These are phyloP conservation scores for Kryptolebias ocellatus DNA, from an alignment of 2,797 vertebrate species.

Conservation along the genomic window DNA sequence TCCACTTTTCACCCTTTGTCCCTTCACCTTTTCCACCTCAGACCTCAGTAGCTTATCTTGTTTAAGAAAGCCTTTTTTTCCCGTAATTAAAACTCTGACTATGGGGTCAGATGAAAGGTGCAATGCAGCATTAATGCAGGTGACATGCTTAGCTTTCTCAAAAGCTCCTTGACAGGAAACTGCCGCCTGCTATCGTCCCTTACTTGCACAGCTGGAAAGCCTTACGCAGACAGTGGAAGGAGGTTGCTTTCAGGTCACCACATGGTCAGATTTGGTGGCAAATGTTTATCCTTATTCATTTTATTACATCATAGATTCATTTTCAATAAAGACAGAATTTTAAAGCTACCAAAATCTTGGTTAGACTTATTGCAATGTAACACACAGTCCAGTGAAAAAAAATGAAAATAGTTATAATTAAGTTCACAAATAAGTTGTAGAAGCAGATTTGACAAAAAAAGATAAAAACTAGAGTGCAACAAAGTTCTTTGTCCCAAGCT, in stretches of 20 bases:
- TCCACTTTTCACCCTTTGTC: constrained; percentile 22
- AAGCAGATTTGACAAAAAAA: neutral
- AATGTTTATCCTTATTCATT: neutral
- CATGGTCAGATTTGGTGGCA: neutral
- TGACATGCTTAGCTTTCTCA: constrained; percentile 10
- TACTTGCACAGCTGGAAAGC: constrained; percentile 6
- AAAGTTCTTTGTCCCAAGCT: neutral
- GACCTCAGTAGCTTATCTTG: constrained; percentile 10
- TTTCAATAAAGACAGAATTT: neutral
- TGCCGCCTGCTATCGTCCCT: neutral
- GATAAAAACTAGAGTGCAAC: neutral
- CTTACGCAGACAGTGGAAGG: neutral
- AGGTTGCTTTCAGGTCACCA: constrained; percentile 4
- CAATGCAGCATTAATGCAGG: constrained; percentile 18
- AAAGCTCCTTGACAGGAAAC: constrained; percentile 26
- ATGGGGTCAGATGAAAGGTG: constrained; percentile 16
- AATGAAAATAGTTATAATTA: no score
- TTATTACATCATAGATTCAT: constrained; percentile 1
- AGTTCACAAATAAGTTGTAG: no score
- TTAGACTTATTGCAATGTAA: neutral
- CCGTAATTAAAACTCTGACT: constrained; percentile 42
- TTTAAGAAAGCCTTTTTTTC: constrained; percentile 16
- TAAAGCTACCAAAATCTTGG: neutral
- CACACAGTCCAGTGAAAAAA: neutral
- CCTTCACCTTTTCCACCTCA: constrained; percentile 9